These are phyloP conservation scores for Manis javanica DNA, from an alignment of 2,797 vertebrate genomes.

Conservation along the genomic window DNA sequence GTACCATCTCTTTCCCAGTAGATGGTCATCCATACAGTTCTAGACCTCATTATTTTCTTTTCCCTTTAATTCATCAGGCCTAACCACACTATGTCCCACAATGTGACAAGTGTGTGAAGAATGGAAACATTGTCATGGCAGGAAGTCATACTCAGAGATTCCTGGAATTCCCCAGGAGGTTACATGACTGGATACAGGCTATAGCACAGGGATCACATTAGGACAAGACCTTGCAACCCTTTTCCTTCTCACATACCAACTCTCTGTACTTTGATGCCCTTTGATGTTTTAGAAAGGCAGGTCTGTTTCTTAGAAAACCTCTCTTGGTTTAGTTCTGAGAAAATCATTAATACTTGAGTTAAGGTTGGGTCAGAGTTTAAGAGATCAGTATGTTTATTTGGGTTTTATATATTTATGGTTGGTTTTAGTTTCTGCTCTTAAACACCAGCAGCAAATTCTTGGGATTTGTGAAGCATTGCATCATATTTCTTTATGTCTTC, in stretches of 20 bases:
- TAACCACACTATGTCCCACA: background rate
- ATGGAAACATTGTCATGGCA: background rate
- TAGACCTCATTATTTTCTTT: background rate
- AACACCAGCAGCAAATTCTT: slow-evolving; percentile 51
- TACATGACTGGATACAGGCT: background rate
- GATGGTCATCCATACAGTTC: background rate
- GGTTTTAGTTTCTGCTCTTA: slow-evolving; percentile 65
- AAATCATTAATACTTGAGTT: slow-evolving; percentile 45
- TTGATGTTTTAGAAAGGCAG: background rate
- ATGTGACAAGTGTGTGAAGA: background rate
- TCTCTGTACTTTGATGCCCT: background rate
- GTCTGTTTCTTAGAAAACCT: slow-evolving; percentile 30
- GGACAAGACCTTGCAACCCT: background rate
- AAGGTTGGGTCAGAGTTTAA: slow-evolving; percentile 42
- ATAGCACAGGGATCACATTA: too few relatives aligned
- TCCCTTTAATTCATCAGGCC: background rate
- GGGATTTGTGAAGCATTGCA: background rate
- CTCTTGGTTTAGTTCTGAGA: slow-evolving; percentile 50
- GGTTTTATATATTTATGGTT: slow-evolving; percentile 37
- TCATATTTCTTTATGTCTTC: slow-evolving; percentile 24
- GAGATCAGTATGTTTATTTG: slow-evolving; percentile 43
- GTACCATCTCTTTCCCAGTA: background rate
- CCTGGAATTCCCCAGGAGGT: background rate
- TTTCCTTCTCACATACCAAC: background rate
- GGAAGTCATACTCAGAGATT: background rate